phyloP scores from a whole-genome alignment of 1,140 invertebrate species.

The Bombus terrestris region DNA sequence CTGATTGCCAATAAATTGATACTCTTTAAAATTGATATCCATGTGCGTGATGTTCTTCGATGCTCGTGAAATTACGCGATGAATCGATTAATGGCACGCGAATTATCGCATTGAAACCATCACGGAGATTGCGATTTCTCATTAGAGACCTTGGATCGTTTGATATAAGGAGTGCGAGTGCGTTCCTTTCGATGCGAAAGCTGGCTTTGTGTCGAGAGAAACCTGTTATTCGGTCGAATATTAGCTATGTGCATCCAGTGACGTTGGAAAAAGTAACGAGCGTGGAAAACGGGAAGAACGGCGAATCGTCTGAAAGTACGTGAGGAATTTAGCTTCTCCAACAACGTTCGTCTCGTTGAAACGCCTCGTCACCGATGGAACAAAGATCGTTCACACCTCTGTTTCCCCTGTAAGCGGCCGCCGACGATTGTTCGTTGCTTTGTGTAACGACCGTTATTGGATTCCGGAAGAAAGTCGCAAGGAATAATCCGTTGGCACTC shows the following conservation, averaged over 20 bases:
- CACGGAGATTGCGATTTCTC: neutral
- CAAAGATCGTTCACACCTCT: neutral
- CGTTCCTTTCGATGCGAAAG: no score
- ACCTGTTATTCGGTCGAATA: neutral
- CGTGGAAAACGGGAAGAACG: neutral
- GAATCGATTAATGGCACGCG: neutral
- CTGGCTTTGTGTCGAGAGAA: neutral
- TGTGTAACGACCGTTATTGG: neutral
- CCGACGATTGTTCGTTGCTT: neutral
- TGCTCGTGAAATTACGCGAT: neutral
- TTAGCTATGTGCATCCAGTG: neutral
- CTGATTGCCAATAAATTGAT: neutral
- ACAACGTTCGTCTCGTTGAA: neutral
- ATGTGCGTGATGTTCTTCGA: no score
- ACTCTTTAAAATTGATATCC: no score
- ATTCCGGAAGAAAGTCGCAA: constrained; percentile 9
- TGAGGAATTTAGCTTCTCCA: neutral
- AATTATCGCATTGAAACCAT: neutral
- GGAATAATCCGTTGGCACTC: constrained; percentile 13
- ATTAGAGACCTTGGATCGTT: no score
- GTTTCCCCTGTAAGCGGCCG: neutral
- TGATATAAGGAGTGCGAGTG: no score
- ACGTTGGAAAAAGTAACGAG: neutral
- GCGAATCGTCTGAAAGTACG: neutral
- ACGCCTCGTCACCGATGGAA: constrained; percentile 1